These are phyloP conservation scores for Turritopsis rubra DNA, from an alignment of 30 jellyfish, hydroid and myxozoan species.

Conservation along the genomic window DNA sequence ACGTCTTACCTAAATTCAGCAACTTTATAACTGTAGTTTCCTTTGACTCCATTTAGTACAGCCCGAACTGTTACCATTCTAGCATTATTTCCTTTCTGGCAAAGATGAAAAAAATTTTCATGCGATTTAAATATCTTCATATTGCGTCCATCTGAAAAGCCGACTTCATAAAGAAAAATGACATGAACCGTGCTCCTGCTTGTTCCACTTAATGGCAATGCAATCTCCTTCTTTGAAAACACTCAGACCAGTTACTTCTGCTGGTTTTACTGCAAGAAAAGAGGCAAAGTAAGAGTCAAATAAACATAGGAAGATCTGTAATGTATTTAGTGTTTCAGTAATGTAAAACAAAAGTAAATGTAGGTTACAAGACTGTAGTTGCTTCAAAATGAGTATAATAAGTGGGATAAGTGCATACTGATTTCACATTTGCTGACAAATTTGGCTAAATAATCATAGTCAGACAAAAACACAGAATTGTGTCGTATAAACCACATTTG, in stretches of 20 bases:
- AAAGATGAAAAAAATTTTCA: too few species aligned
- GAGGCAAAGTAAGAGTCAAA: too few species aligned
- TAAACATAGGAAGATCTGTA: too few species aligned
- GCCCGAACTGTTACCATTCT: not conserved
- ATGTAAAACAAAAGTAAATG: too few species aligned
- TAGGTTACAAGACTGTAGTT: too few species aligned
- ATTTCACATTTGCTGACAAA: too few species aligned
- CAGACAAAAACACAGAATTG: not conserved
- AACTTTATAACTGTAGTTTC: not conserved
- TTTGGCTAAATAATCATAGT: too few species aligned
- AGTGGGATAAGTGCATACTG: too few species aligned
- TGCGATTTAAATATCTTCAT: not conserved
- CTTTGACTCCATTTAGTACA: not conserved
- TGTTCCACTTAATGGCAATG: not conserved
- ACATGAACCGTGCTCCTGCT: not conserved
- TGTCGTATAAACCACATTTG: not conserved
- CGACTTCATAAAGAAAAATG: not conserved
- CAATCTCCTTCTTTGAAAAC: not conserved
- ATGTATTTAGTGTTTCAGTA: too few species aligned
- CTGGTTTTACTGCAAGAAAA: not conserved
- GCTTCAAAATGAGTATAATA: too few species aligned
- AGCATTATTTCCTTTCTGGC: not conserved
- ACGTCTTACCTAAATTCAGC: not conserved
- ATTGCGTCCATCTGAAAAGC: not conserved
- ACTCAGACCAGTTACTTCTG: not conserved